These are phyloP conservation scores for Tipula confusa DNA, from an alignment of 2,888 invertebrate species.

Conservation along the genomic window DNA sequence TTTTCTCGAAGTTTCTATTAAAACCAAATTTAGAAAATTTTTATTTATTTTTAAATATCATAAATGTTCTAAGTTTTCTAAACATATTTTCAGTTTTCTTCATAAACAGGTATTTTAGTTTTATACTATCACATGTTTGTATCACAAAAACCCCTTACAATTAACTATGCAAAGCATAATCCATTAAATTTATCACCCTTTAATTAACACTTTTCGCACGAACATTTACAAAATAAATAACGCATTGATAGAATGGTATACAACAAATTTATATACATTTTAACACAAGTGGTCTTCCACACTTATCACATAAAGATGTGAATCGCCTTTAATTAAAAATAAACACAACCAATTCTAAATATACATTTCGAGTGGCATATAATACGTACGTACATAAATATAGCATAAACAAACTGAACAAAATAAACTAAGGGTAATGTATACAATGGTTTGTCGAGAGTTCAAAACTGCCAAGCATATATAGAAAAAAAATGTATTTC, in stretches of 20 bases:
- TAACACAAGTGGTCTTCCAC: not conserved
- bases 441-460: not conserved
- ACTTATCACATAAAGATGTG: not conserved
- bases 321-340: conserved; percentile 9
- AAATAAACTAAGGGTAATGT: not conserved
- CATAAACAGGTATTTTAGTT: too few relatives aligned
- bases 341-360: conserved; percentile 3
- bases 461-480: not conserved
- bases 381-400: not conserved
- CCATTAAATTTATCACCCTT: not conserved
- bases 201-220: not conserved
- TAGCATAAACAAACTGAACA: not conserved
- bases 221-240: not conserved
- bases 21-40: too few relatives aligned
- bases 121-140: too few relatives aligned
- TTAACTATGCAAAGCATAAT: not conserved
- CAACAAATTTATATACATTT: not conserved
- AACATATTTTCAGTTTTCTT: too few relatives aligned
- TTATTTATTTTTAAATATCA: too few relatives aligned
- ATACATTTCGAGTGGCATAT: not conserved
- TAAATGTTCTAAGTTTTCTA: too few relatives aligned
- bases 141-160: too few relatives aligned
- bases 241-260: not conserved
- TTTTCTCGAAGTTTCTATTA: too few relatives aligned
- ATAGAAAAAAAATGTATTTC: not conserved